Evolutionary conservation across 2,888 invertebrate genomes (phyloP).

Genomic region (Notocelia uddmanniana): DNA sequence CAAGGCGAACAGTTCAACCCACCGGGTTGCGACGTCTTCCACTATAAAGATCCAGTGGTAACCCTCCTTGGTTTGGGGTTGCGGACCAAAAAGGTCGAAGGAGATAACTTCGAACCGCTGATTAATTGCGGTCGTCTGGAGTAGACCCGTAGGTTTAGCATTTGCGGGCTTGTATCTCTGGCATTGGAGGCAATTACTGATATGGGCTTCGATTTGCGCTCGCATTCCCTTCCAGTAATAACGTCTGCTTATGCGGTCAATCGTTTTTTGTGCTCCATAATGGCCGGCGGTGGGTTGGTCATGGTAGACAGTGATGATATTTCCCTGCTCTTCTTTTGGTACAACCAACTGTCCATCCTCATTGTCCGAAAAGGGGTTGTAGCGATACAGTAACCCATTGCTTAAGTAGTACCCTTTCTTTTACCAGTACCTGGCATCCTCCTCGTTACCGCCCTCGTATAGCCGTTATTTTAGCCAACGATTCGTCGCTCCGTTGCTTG

Average conservation of each 20-base stretch:
- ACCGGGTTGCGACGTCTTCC: slow-evolving; percentile 51
- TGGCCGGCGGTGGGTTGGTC: slow-evolving; percentile 53
- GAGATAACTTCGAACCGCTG: slow-evolving; percentile 45
- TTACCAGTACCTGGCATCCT: slow-evolving; percentile 51
- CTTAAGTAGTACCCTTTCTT: slow-evolving; percentile 52
- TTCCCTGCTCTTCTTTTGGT: slow-evolving; percentile 50
- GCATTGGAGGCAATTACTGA: slow-evolving; percentile 15
- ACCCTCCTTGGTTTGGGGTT: slow-evolving; percentile 32
- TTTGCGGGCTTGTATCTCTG: slow-evolving; percentile 47
- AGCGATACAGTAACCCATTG: slow-evolving; percentile 52
- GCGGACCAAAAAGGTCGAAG: slow-evolving; percentile 46
- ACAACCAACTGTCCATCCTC: slow-evolving; percentile 52
- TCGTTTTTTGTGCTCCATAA: slow-evolving; percentile 38
- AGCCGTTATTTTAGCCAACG: neutral
- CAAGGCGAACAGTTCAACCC: slow-evolving; percentile 55
- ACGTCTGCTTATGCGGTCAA: slow-evolving; percentile 43
- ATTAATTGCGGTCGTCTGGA: slow-evolving; percentile 31
- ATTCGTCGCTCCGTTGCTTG: slow-evolving; percentile 6
- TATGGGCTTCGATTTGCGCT: slow-evolving; percentile 1
- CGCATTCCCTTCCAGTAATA: slow-evolving; percentile 55
- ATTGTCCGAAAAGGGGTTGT: slow-evolving; percentile 42
- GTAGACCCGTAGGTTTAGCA: slow-evolving; percentile 43
- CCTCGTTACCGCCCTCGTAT: slow-evolving; percentile 46
- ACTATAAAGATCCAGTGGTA: slow-evolving; percentile 41
- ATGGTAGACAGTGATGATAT: slow-evolving; percentile 49